Base-by-base conservation (phyloP, 2,113 vertebrate species). In the Prionailurus bengalensis region DNA sequence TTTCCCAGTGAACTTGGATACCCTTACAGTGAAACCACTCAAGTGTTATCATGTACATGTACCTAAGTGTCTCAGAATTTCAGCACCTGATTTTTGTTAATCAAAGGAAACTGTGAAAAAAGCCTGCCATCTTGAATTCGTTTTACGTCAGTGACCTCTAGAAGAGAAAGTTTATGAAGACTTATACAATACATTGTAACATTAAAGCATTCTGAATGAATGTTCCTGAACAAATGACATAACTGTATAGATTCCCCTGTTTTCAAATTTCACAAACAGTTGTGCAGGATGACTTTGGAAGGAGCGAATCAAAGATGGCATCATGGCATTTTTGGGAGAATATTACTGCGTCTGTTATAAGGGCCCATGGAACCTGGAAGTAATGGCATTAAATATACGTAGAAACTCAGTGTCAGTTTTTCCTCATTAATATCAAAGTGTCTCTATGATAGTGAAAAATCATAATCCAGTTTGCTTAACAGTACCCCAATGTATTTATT, bases 61-160 rank as follows among this genome's bases (percentile, higher is more conserved):
- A 55, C 4, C 9, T 45, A 83, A 31, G 27, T 83, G 83, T 70
- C 58, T 97, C 51, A 74, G 82, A 95, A 84, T 84, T 94, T 81
- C 17, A 11, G 74, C 76, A 39, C 3, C 16, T 71, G 29, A 19
- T 21, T 76, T 93, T 73, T n/a, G 33, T 89, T 63, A 93, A 78
- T 74, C 36, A 94, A 31, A 97, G 70, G 42, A 96, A 82, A 97
- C 48, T 95, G 48, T 80, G 70, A 96, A 71, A 93, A 39, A n/a
- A 68, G 53, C 61, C 36, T 91, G 68, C 97, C 97, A 97, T 98
- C 55, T 97, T 98, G 96, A 97, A 96, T 94, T 91, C 63, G 81
- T 45, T 93, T 94, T 83, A 96, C 48, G 33, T 1, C 27, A 89
- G 48, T 76, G 91, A 76, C 81, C 21, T 89, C 87, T 17, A 55